A percentile compares a stretch with the other conserved stretches of the same genome.
These are phyloP conservation scores for Cyclophora albipunctata DNA, from an alignment of 2,888 invertebrate species.

Conservation along the genomic window DNA sequence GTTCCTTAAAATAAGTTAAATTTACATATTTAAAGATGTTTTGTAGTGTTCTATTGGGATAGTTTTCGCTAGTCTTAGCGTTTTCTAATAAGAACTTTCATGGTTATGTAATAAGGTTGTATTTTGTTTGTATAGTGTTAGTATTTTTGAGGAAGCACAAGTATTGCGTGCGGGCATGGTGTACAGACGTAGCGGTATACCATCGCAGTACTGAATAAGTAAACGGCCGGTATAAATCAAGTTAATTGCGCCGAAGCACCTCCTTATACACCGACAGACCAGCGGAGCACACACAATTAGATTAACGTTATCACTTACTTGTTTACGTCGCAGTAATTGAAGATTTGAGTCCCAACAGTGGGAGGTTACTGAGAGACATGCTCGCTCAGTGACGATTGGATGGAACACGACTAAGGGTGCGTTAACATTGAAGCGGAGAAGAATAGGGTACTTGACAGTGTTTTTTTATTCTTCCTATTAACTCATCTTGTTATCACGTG, in stretches of 20 bases:
- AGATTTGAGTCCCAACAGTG: no score
- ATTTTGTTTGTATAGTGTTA: slow-evolving; percentile 14
- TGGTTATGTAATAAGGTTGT: slow-evolving; percentile 15
- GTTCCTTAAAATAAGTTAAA: slow-evolving; percentile 48
- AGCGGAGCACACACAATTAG: no score
- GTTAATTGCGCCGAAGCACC: slow-evolving; percentile 71
- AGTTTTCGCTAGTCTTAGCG: slow-evolving; percentile 31
- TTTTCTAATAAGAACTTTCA: slow-evolving; percentile 8
- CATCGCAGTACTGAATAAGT: slow-evolving; percentile 68
- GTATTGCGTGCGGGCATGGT: slow-evolving; percentile 48
- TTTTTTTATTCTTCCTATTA: no score
- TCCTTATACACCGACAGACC: slow-evolving; percentile 56
- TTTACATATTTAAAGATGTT: slow-evolving; percentile 51
- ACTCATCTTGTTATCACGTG: no score
- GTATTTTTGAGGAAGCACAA: slow-evolving; percentile 30
- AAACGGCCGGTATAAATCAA: slow-evolving; percentile 73
- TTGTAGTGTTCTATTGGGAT: slow-evolving; percentile 35
- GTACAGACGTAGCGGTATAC: slow-evolving; percentile 40
- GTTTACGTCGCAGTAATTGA: no score
- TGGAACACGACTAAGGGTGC: no score
- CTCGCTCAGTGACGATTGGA: no score
- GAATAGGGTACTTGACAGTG: no score
- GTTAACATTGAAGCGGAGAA: no score
- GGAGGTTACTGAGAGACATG: no score
- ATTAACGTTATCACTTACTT: no score